Evolutionary conservation across 92 coral and sea anemone species (phyloP).

Genomic region (Pocillopora grandis): DNA sequence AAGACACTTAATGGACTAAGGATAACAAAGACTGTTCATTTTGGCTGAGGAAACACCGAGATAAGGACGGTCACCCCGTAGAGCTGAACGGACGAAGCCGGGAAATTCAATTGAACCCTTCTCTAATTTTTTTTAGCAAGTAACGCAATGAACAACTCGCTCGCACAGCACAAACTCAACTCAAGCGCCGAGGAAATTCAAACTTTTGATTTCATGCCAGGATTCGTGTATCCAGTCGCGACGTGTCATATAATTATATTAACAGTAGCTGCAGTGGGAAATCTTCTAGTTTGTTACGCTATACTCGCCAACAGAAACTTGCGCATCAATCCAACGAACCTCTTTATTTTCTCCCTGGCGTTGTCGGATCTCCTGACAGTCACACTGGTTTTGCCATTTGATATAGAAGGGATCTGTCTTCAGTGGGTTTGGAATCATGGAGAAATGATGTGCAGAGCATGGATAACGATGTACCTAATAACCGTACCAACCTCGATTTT

Average conservation of each 20-base stretch:
- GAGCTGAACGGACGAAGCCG: neutral
- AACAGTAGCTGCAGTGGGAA: slow-evolving; percentile 41
- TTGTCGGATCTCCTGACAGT: slow-evolving; percentile 59
- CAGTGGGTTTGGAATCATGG: slow-evolving; percentile 67
- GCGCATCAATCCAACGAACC: slow-evolving; percentile 55
- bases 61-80: neutral
- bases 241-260: slow-evolving; percentile 36
- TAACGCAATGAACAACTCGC: slow-evolving; percentile 11
- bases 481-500: slow-evolving; percentile 79
- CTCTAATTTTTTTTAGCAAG: neutral
- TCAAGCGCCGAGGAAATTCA: neutral
- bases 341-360: slow-evolving; percentile 63
- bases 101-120: too few relatives aligned
- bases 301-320: slow-evolving; percentile 46
- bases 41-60: neutral
- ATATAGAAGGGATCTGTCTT: slow-evolving; percentile 68
- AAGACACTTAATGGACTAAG: neutral
- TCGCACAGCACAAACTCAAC: neutral
- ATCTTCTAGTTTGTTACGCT: slow-evolving; percentile 56
- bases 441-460: slow-evolving; percentile 72
- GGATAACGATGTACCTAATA: slow-evolving; percentile 77
- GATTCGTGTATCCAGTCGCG: slow-evolving; percentile 31
- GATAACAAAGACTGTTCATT: neutral
- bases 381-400: slow-evolving; percentile 61
- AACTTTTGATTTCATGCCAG: neutral